A percentile compares a stretch with the other conserved stretches of the same genome.
phyloP scores from a whole-genome alignment of 37 sponge, comb jelly and placozoan genomes.

The Bolinopsis microptera region DNA sequence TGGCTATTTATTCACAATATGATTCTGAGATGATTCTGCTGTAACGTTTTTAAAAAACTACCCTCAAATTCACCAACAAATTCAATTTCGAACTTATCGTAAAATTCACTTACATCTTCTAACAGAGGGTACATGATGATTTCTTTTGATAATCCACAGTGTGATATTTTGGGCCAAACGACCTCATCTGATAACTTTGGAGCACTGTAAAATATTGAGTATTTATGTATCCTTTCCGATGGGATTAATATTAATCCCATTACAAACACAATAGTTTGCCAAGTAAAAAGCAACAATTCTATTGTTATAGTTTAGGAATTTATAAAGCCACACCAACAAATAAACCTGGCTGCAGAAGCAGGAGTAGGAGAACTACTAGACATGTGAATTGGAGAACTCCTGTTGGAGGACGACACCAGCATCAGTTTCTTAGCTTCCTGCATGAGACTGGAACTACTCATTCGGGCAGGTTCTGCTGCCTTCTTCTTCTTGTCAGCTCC shows the following conservation, averaged over 20 bases:
- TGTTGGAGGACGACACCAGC: background rate
- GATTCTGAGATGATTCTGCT: too few relatives aligned
- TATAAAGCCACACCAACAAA: too few relatives aligned
- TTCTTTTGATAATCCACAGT: background rate
- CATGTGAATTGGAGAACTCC: background rate
- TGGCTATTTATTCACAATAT: too few relatives aligned
- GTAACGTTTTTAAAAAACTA: too few relatives aligned
- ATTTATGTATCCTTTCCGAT: too few relatives aligned
- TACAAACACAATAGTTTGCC: too few relatives aligned
- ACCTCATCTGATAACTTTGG: background rate
- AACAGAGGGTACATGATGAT: conserved; percentile 28
- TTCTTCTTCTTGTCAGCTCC: background rate
- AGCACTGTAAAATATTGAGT: background rate
- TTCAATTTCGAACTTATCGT: too few relatives aligned
- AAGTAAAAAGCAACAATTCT: too few relatives aligned
- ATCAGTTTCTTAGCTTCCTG: conserved; percentile 38
- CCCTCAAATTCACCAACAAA: too few relatives aligned
- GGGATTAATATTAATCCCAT: too few relatives aligned
- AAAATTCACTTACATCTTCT: background rate
- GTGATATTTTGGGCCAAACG: conserved; percentile 16
- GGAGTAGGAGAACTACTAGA: background rate
- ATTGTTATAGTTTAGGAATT: too few relatives aligned
- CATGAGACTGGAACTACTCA: conserved; percentile 23
- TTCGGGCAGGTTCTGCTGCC: background rate
- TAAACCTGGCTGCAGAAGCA: background rate